Evolutionary conservation across 2,113 vertebrate species (phyloP).

Genomic region (Tychaedon coryphoeus): DNA sequence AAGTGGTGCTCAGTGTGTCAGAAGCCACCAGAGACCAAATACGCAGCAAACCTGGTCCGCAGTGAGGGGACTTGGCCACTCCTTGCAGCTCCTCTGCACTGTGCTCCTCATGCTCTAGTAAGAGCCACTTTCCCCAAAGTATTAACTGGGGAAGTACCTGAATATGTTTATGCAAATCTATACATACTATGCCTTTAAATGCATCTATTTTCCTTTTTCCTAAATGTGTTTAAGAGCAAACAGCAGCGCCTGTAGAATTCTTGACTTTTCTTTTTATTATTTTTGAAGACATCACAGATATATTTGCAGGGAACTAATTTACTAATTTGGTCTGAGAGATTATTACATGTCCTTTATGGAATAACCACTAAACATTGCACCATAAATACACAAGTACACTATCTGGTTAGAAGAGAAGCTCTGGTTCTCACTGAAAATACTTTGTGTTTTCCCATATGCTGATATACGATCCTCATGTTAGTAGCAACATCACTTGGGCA

Average conservation of each 20-base stretch:
- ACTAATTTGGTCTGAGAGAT: not conserved
- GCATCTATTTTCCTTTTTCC: not conserved
- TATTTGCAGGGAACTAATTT: not conserved
- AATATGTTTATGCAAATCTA: not conserved
- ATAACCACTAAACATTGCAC: not conserved
- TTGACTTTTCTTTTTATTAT: not conserved
- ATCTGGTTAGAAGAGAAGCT: not conserved
- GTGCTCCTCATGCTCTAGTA: not conserved
- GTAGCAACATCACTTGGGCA: not conserved
- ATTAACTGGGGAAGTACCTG: not conserved
- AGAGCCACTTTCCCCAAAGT: not conserved
- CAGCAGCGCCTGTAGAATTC: fast-evolving
- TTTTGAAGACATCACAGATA: not conserved
- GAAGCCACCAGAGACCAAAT: not conserved
- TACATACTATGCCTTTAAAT: not conserved
- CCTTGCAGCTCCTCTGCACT: not conserved
- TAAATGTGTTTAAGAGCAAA: not conserved
- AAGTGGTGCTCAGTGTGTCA: not conserved
- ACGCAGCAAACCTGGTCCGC: fast-evolving
- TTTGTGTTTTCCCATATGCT: not conserved
- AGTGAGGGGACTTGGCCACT: fast-evolving
- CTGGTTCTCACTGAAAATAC: not conserved
- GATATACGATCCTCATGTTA: not conserved
- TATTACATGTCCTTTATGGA: not conserved
- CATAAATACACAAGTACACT: not conserved